Evolutionary conservation across 2,888 invertebrate species (phyloP).

Genomic region (Dascillus cervinus): DNA sequence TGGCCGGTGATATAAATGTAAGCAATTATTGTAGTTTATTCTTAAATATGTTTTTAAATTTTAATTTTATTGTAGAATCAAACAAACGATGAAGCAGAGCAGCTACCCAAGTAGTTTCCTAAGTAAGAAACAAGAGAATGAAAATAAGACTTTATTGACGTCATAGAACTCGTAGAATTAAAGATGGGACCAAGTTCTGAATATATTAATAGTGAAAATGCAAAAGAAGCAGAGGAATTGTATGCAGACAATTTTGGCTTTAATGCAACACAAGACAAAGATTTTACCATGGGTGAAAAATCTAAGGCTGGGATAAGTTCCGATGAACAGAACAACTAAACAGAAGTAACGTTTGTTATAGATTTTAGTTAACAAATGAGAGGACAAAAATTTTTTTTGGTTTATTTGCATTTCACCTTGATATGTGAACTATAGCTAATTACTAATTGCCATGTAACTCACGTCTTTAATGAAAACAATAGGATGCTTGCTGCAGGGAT

Average conservation of each 20-base stretch:
- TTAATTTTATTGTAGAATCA: too few relatives aligned
- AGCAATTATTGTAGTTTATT: too few relatives aligned
- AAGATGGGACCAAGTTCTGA: constrained; percentile 37
- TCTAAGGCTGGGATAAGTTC: constrained; percentile 39
- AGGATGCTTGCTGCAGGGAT: constrained; percentile 65
- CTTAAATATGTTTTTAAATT: too few relatives aligned
- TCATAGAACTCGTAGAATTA: constrained; percentile 29
- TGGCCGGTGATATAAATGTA: constrained; percentile 39
- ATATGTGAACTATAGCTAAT: constrained; percentile 66
- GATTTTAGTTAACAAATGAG: too few relatives aligned
- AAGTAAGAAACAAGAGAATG: too few relatives aligned
- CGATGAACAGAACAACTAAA: too few relatives aligned
- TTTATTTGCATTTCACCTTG: constrained; percentile 56
- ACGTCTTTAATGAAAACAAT: constrained; percentile 68
- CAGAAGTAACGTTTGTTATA: too few relatives aligned
- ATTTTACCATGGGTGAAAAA: constrained; percentile 37
- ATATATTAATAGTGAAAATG: constrained; percentile 21
- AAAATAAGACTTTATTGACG: neutral
- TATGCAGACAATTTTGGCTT: constrained; percentile 32
- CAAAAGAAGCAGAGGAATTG: constrained; percentile 30
- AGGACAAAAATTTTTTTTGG: constrained; percentile 38
- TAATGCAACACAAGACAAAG: constrained; percentile 29
- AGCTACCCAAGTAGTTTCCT: too few relatives aligned
- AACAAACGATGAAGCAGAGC: too few relatives aligned
- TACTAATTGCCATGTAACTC: constrained; percentile 55